Evolutionary conservation across 92 coral and sea anemone genomes (phyloP), one percentile per base, ranked within the genome.

Genomic region (Bergia puertoricense): DNA sequence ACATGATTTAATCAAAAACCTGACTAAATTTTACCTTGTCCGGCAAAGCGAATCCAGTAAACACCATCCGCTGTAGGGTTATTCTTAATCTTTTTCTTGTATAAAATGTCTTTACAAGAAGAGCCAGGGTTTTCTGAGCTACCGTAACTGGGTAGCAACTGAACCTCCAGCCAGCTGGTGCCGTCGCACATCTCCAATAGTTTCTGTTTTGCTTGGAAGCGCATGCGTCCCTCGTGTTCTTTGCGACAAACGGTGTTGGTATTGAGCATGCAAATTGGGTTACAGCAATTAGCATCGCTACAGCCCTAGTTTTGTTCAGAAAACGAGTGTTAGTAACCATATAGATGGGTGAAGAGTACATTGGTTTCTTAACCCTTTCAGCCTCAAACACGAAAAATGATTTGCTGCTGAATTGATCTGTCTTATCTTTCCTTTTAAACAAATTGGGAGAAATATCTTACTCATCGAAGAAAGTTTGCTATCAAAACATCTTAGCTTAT

Each of bases 171-270:
- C 83, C 83, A 79, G 5, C 51, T 66, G 11, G 15, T 30, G 16
- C 83, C 83, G 38, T 50, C 83, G 36, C 83, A 51, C 38, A 79
- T 79, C 41, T 79, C 83, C 14, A 79, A n/a, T 37, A 79, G 83
- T 14, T 79, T 50, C 2, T 79, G 39, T 18, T 36, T 2, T 36
- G 83, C 44, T 15, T 79, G 59, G 36, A 79, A 79, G 45, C 83
- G 83, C 83, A 79, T 79, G 83, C 67, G 59, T 14, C 68, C 83
- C 6, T 9, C 20, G 1, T 6, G 10, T 23, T 79, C 69, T 30
- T 79, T 30, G 44, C 68, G 51, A 8, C 83, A 79, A 8, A 54
- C 83, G 4, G 83, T 43, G 15, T 54, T 23, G 68, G 13, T 4
- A 2, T 36, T 50, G 18, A 79, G 30, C 83, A 79, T 79, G 36